Evolutionary conservation across 2,797 vertebrate genomes (phyloP).

Genomic region (Manis javanica): DNA sequence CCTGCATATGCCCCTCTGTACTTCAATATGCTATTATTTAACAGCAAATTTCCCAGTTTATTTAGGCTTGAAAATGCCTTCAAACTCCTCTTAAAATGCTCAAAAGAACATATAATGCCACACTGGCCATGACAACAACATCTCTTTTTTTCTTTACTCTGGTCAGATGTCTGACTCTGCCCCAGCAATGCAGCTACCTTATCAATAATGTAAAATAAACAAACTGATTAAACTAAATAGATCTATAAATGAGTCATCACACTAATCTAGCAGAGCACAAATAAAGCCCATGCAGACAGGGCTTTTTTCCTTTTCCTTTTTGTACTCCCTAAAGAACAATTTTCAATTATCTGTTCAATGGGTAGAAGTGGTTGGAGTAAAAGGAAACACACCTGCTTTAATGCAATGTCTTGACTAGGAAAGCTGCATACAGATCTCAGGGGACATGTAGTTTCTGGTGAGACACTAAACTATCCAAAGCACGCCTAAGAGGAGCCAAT

Average conservation of each 20-base stretch:
- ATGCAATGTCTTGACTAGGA: neutral
- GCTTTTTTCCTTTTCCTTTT: constrained; percentile 6
- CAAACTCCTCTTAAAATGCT: constrained; percentile 22
- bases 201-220: constrained; percentile 63
- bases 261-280: constrained; percentile 38
- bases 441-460: neutral
- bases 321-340: neutral
- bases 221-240: constrained; percentile 28
- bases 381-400: neutral
- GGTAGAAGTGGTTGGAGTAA: neutral
- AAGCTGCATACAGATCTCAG: neutral
- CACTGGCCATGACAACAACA: neutral
- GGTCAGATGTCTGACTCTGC: neutral
- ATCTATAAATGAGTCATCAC: constrained; percentile 43
- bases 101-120: neutral
- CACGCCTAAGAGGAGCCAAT: neutral
- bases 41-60: constrained; percentile 41
- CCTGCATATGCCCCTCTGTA: neutral
- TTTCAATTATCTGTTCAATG: constrained; percentile 18
- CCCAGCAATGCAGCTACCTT: neutral
- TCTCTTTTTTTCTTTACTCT: constrained; percentile 12
- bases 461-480: neutral
- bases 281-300: constrained; percentile 18
- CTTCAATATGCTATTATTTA: constrained; percentile 33
- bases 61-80: constrained; percentile 50